Percentiles rank a stretch among this genome's conserved stretches.
Conservation (phyloP, 92 coral and sea anemone genomes). For the Porites evermanni region DNA sequence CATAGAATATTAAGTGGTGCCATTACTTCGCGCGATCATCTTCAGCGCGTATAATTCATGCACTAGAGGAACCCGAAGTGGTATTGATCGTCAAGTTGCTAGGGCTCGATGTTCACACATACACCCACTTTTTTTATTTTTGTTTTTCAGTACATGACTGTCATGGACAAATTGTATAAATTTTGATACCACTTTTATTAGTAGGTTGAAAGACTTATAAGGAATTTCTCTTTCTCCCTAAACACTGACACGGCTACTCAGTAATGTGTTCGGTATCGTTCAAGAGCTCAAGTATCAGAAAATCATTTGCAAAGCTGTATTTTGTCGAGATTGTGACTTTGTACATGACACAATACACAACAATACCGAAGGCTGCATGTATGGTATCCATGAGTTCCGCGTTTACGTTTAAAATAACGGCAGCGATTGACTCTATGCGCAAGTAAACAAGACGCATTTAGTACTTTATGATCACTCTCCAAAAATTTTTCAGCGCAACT, state of each 20-base stretch:
- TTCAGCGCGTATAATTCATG: too few species aligned
- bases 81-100: too few species aligned
- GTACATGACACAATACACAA: not conserved
- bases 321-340: not conserved
- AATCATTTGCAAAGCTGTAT: not conserved
- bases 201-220: too few species aligned
- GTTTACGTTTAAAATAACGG: not conserved
- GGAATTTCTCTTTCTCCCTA: too few species aligned
- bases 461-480: not conserved
- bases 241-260: too few species aligned
- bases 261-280: not conserved
- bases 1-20: conserved; percentile 10
- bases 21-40: not conserved
- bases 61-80: too few species aligned
- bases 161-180: too few species aligned
- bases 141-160: too few species aligned
- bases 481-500: not conserved
- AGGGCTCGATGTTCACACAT: too few species aligned
- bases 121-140: too few species aligned
- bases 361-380: not conserved
- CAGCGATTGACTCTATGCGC: not conserved
- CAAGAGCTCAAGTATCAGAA: not conserved
- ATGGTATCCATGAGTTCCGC: conserved; percentile 9
- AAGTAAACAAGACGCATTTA: not conserved
- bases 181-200: too few species aligned